Evolutionary conservation across 2,888 invertebrate species (phyloP).

Genomic region (Patella depressa): DNA sequence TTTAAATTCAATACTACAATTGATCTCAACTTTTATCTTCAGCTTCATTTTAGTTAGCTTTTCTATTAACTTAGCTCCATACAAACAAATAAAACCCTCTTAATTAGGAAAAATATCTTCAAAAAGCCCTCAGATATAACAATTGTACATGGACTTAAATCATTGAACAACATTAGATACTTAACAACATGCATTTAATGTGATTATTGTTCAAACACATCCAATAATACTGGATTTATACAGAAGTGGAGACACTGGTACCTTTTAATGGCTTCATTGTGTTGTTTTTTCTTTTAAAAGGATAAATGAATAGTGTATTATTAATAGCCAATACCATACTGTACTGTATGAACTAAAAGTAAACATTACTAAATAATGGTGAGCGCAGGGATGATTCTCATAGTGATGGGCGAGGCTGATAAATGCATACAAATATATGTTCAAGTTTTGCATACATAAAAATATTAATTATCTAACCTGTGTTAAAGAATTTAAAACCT

Average conservation of each 20-base stretch:
- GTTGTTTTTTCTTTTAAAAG: conserved; percentile 5
- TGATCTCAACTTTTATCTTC: conserved; percentile 9
- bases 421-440: too few species aligned
- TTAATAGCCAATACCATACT: conserved; percentile 7
- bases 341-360: conserved; percentile 10
- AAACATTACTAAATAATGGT: neutral
- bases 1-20: conserved; percentile 12
- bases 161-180: conserved; percentile 10
- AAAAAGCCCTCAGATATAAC: conserved; percentile 3
- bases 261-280: conserved; percentile 10
- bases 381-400: too few species aligned
- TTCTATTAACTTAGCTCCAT: conserved; percentile 7
- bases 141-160: conserved; percentile 9
- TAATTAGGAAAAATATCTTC: neutral
- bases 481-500: too few species aligned
- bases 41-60: conserved; percentile 5
- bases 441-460: too few species aligned
- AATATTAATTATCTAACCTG: too few species aligned
- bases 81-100: conserved; percentile 11
- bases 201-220: conserved; percentile 5
- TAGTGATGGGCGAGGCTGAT: too few species aligned
- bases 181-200: conserved; percentile 7
- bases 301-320: conserved; percentile 10
- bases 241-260: conserved; percentile 1
- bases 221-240: conserved; percentile 8